These are phyloP conservation scores for Drosophila novamexicana DNA, from an alignment of 1,140 invertebrate genomes.

Conservation along the genomic window DNA sequence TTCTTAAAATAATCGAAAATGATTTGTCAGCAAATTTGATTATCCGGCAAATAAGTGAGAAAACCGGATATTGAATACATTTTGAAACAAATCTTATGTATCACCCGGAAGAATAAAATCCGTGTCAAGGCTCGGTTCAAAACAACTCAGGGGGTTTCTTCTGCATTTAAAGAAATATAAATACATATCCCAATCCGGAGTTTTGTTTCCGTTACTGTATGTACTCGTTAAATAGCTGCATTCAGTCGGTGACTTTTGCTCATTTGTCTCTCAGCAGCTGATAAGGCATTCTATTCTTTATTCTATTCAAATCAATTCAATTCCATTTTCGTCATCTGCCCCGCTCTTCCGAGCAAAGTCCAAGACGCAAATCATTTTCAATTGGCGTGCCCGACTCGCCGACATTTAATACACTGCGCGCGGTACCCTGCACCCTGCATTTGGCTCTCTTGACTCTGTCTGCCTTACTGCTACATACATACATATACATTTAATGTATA, in stretches of 20 bases:
- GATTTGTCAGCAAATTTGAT: too few species aligned
- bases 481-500: slow-evolving; percentile 9
- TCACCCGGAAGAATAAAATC: too few species aligned
- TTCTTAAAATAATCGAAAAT: too few species aligned
- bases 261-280: slow-evolving; percentile 23
- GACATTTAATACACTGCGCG: not conserved
- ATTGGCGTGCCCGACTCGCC: slow-evolving; percentile 24
- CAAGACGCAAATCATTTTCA: slow-evolving; percentile 40
- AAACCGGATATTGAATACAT: too few species aligned
- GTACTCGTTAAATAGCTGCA: not conserved
- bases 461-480: not conserved
- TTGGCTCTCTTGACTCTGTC: slow-evolving; percentile 9
- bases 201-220: too few species aligned
- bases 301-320: slow-evolving; percentile 12
- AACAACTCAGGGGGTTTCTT: too few species aligned
- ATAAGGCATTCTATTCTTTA: slow-evolving; percentile 30
- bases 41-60: too few species aligned
- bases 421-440: not conserved
- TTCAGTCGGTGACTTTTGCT: slow-evolving; percentile 3
- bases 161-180: not conserved
- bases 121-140: too few species aligned
- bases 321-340: slow-evolving; percentile 23
- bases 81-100: too few species aligned
- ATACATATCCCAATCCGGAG: too few species aligned
- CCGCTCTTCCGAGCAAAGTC: slow-evolving; percentile 20